A percentile compares a stretch with the other conserved stretches of the same genome.
Evolutionary conservation across 92 coral and sea anemone genomes (phyloP).

Genomic region (Phenganax subtilis): DNA sequence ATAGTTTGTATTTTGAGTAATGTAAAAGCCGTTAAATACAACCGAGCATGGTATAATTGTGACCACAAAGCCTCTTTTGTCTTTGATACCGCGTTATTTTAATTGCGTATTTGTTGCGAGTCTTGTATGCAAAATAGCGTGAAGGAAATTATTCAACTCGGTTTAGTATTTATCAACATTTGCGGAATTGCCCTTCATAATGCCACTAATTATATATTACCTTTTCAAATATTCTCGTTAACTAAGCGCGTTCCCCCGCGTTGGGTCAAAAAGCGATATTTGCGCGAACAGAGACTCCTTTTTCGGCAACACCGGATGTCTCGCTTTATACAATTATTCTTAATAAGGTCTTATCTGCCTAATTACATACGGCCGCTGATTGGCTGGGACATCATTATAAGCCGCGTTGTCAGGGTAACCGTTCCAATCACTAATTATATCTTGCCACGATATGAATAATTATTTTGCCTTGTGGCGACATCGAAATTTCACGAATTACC

Average conservation of each 20-base stretch:
- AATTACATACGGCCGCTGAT: constrained; percentile 36
- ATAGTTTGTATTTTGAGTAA: background rate
- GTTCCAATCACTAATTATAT: constrained; percentile 46
- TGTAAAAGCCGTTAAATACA: background rate
- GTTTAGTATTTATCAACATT: background rate
- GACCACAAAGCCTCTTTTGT: background rate
- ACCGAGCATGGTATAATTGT: background rate
- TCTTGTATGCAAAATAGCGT: background rate
- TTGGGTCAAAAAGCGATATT: background rate
- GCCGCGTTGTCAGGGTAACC: constrained; percentile 30
- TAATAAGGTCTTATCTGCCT: constrained; percentile 42
- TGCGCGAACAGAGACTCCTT: background rate
- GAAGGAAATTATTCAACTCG: background rate
- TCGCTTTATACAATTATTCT: constrained; percentile 41
- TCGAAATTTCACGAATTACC: constrained; percentile 5
- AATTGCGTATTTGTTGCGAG: background rate
- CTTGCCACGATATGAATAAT: constrained; percentile 36
- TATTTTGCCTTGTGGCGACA: constrained; percentile 37
- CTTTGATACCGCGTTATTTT: background rate
- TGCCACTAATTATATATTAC: background rate
- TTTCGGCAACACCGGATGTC: constrained; percentile 33
- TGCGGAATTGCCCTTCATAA: background rate
- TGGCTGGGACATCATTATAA: constrained; percentile 40
- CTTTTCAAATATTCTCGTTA: constrained; percentile 7
- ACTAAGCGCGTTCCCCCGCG: background rate